These are phyloP conservation scores for Rosalia funebris DNA, from an alignment of 2,888 invertebrate genomes.

Conservation along the genomic window DNA sequence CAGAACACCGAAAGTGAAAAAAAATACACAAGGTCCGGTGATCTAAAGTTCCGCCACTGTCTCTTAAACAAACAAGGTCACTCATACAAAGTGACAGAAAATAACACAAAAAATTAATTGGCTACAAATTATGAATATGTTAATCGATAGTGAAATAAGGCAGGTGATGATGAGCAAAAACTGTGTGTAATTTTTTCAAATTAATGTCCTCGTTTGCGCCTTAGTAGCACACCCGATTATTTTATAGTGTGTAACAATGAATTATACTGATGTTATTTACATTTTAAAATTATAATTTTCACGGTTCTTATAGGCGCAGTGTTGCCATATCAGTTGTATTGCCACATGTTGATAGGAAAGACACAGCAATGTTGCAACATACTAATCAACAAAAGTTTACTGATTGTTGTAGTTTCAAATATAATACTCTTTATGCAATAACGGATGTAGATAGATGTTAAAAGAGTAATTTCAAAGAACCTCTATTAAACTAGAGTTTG, in stretches of 20 bases:
- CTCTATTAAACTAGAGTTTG: too few species aligned
- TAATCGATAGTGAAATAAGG: constrained; percentile 4
- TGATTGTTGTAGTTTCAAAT: too few species aligned
- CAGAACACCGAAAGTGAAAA: too few species aligned
- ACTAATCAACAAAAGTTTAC: too few species aligned
- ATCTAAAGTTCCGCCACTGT: neutral
- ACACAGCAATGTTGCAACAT: too few species aligned
- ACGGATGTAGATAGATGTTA: too few species aligned
- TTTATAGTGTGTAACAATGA: constrained; percentile 11
- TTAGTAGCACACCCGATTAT: neutral
- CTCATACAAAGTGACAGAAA: neutral
- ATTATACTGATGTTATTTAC: constrained; percentile 13
- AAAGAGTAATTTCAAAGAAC: too few species aligned
- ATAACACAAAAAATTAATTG: constrained; percentile 9
- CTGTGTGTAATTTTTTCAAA: constrained; percentile 8
- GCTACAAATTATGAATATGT: neutral
- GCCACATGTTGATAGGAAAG: too few species aligned
- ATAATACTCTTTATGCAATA: too few species aligned
- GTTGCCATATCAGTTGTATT: too few species aligned
- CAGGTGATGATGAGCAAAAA: constrained; percentile 13
- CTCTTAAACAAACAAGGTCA: neutral
- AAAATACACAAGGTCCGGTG: too few species aligned
- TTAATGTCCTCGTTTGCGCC: constrained; percentile 5
- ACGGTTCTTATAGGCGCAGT: constrained; percentile 11
- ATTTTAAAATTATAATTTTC: constrained; percentile 11